Evolutionary conservation across 2,888 invertebrate species (phyloP).

Genomic region (Anaspis maculata): DNA sequence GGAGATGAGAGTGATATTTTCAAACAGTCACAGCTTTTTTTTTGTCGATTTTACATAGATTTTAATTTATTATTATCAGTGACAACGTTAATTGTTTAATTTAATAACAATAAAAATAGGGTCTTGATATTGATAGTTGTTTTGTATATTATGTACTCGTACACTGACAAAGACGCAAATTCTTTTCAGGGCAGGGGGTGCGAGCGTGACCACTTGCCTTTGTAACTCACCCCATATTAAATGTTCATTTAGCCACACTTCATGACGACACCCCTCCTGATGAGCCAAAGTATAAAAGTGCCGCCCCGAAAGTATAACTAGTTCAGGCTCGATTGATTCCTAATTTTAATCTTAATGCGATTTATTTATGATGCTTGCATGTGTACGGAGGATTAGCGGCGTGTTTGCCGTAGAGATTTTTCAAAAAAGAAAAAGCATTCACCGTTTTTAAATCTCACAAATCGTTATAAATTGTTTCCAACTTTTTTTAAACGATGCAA

Average conservation of each 20-base stretch:
- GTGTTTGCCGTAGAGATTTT: constrained; percentile 20
- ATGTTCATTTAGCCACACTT: constrained; percentile 39
- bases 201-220: constrained; percentile 23
- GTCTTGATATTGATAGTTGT: no score
- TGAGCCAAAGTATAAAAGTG: constrained; percentile 11
- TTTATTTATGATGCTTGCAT: constrained; percentile 24
- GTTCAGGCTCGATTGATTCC: constrained; percentile 35
- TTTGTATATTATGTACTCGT: no score
- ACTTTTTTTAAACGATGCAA: no score
- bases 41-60: no score
- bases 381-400: constrained; percentile 18
- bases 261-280: constrained; percentile 16
- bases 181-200: no score
- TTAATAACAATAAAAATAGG: no score
- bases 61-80: no score
- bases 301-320: constrained; percentile 13
- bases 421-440: not conserved
- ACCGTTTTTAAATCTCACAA: not conserved
- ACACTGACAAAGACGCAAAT: no score
- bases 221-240: constrained; percentile 37
- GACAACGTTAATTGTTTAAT: no score
- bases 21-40: no score
- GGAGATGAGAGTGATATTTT: no score
- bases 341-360: constrained; percentile 35
- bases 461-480: not conserved